phyloP scores from a whole-genome alignment of 1,140 invertebrate genomes.

The Asobara japonica region DNA sequence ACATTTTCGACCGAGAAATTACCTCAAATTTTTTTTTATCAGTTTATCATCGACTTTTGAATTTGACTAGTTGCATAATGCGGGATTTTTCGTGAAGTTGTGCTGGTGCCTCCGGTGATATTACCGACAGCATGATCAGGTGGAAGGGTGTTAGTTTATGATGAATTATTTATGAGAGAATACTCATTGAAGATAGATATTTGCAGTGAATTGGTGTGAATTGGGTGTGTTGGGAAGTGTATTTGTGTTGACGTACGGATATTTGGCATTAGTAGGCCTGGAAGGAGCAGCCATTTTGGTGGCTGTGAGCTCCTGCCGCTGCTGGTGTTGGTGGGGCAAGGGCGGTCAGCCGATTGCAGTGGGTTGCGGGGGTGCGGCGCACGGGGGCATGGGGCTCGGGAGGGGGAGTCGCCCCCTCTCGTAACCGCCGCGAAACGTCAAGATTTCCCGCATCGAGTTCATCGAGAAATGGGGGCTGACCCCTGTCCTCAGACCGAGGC shows the following conservation, averaged over 20 bases:
- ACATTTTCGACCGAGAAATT: no score
- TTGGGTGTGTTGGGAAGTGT: not conserved
- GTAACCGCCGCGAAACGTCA: constrained; percentile 71
- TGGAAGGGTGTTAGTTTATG: no score
- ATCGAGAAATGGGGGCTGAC: constrained; percentile 95
- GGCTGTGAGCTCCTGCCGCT: constrained; percentile 46
- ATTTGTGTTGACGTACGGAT: constrained; percentile 20
- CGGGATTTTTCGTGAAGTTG: no score
- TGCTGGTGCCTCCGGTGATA: no score
- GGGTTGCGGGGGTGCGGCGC: constrained; percentile 54
- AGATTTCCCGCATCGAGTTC: constrained; percentile 95
- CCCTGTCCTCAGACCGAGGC: constrained; percentile 93
- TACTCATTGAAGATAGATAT: no score
- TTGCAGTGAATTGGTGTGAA: no score
- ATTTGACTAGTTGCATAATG: no score
- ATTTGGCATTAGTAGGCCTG: constrained; percentile 36
- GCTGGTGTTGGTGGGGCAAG: constrained; percentile 40
- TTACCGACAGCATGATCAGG: no score
- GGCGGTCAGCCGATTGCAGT: constrained; percentile 51
- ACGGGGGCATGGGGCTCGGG: constrained; percentile 63
- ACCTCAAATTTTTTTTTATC: no score
- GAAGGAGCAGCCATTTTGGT: constrained; percentile 52
- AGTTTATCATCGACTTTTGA: no score
- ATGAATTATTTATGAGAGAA: no score
- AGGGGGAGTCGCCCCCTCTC: constrained; percentile 67